A percentile compares a stretch with the other conserved stretches of the same genome.
phyloP scores from a whole-genome alignment of 2,888 invertebrate genomes.

The Cerastis rubricosa region DNA sequence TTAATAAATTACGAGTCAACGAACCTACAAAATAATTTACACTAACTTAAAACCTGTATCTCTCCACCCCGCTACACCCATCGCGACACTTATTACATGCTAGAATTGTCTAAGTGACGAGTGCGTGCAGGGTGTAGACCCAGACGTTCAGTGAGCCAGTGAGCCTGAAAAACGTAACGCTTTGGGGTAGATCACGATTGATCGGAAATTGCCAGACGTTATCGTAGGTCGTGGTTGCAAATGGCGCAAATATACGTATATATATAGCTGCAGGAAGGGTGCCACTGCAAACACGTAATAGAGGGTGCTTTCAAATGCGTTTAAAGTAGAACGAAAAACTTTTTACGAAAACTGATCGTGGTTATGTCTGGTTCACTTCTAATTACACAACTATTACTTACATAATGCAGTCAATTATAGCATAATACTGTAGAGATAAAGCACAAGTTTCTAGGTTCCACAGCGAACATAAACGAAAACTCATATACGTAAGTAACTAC shows the following conservation, averaged over 20 bases:
- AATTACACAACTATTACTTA: background rate
- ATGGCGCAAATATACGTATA: slow-evolving; percentile 63
- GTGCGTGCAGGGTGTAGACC: slow-evolving; percentile 50
- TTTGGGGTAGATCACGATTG: slow-evolving; percentile 67
- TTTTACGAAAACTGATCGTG: background rate
- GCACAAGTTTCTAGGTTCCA: background rate
- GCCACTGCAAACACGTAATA: slow-evolving; percentile 31
- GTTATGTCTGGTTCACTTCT: background rate
- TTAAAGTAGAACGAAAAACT: background rate
- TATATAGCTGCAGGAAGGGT: slow-evolving; percentile 26
- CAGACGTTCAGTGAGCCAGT: slow-evolving; percentile 35
- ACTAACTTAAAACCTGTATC: slow-evolving; percentile 8
- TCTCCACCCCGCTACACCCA: slow-evolving; percentile 1
- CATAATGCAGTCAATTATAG: background rate
- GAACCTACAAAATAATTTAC: background rate
- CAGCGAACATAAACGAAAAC: slow-evolving; percentile 3
- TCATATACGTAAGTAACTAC: background rate
- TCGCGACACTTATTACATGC: slow-evolving; percentile 18
- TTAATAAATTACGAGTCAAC: background rate
- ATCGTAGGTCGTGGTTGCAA: slow-evolving; percentile 79
- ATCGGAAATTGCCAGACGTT: slow-evolving; percentile 77
- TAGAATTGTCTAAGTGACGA: slow-evolving; percentile 48
- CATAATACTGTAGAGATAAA: slow-evolving; percentile 4
- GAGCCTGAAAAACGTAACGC: slow-evolving; percentile 60
- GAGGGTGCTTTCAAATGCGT: slow-evolving; percentile 16